Evolutionary conservation across 35 echinoderm and acorn worm genomes (phyloP).

Genomic region (Antedon bifida): DNA sequence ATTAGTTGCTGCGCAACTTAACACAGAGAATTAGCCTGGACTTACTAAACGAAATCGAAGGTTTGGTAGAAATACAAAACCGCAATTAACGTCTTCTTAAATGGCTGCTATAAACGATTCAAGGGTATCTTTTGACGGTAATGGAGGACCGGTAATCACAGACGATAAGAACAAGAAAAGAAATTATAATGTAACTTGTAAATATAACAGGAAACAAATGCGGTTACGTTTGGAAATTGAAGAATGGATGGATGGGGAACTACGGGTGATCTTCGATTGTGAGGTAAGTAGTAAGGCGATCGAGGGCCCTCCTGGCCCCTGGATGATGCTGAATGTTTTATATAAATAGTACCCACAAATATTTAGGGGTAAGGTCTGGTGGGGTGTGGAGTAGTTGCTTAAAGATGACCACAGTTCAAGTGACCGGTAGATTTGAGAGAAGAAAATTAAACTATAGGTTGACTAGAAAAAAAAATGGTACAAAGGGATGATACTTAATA

Average conservation of each 20-base stretch:
- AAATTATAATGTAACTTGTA: conserved; percentile 38
- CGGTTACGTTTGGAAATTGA: conserved; percentile 47
- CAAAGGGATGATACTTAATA: no score
- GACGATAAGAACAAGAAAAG: conserved; percentile 4
- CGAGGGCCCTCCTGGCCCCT: not conserved
- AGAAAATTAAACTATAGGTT: no score
- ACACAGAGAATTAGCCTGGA: not conserved
- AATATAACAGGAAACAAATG: conserved; percentile 59
- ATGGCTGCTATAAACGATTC: not conserved
- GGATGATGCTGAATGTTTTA: no score
- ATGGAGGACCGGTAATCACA: not conserved
- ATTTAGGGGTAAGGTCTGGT: no score
- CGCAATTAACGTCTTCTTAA: not conserved
- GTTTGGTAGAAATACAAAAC: not conserved
- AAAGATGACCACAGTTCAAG: no score
- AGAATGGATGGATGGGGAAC: conserved; percentile 64
- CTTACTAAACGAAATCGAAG: not conserved
- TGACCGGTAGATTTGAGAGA: no score
- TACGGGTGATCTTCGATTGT: conserved; percentile 47
- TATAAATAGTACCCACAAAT: no score
- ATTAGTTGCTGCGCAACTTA: not conserved
- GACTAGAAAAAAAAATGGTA: no score
- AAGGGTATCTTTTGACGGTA: not conserved
- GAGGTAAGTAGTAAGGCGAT: conserved; percentile 38
- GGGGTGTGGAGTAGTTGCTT: no score